Conservation (phyloP, 2,888 invertebrate genomes). For the Campoletis raptor region DNA sequence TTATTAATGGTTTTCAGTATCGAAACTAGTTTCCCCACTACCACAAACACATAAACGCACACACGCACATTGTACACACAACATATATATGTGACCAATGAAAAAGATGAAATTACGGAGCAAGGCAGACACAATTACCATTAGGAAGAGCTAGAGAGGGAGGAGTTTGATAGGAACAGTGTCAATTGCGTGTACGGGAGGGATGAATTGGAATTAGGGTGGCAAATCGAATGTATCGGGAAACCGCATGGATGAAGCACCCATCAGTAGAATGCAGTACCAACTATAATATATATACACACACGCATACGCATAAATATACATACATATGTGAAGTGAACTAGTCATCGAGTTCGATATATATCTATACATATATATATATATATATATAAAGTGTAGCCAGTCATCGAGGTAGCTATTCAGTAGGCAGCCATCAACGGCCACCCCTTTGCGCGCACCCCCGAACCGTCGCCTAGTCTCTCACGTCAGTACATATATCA, state of each 20-base stretch:
- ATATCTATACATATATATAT: not conserved
- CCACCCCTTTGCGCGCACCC: slow-evolving; percentile 51
- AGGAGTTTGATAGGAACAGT: slow-evolving; percentile 21
- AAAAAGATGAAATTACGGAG: slow-evolving; percentile 48
- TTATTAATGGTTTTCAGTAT: slow-evolving; percentile 44
- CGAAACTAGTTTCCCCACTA: slow-evolving; percentile 14
- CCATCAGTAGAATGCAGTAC: slow-evolving; percentile 49
- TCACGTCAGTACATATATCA: slow-evolving; percentile 67
- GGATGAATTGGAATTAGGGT: slow-evolving; percentile 68
- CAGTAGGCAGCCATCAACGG: slow-evolving; percentile 54
- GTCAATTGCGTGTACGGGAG: slow-evolving; percentile 63
- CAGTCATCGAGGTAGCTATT: slow-evolving; percentile 60
- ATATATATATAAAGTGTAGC: slow-evolving; percentile 20
- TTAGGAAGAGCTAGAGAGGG: slow-evolving; percentile 37
- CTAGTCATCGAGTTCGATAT: not conserved
- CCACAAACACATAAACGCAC: too few species aligned
- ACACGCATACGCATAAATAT: not conserved
- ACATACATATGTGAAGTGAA: not conserved
- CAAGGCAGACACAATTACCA: slow-evolving; percentile 60
- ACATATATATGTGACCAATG: not conserved
- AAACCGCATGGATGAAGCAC: slow-evolving; percentile 63
- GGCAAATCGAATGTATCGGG: slow-evolving; percentile 69
- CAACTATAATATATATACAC: slow-evolving; percentile 24
- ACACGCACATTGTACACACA: not conserved
- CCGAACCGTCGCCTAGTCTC: slow-evolving; percentile 33